phyloP scores from a whole-genome alignment of 2,113 vertebrate species.

The Clarias magur region DNA sequence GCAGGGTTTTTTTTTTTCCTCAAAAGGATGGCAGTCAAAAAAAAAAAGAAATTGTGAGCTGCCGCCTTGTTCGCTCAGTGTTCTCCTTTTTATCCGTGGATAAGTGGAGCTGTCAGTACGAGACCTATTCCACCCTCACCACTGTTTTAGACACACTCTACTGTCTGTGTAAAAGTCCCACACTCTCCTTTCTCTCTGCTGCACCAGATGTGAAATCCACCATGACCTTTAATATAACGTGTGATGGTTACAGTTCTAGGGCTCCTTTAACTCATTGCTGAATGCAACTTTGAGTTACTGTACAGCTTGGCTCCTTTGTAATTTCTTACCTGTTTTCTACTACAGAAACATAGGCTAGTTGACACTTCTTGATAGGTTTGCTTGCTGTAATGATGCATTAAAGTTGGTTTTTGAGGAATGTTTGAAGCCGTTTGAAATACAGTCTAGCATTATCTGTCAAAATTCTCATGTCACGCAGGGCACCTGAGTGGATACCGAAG shows the following conservation, averaged over 20 bases:
- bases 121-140: constrained; percentile 19
- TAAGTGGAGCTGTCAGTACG: constrained; percentile 34
- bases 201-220: constrained; percentile 14
- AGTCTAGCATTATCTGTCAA: neutral
- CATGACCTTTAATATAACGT: constrained; percentile 15
- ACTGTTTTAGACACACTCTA: constrained; percentile 21
- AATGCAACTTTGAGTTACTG: constrained; percentile 3
- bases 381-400: neutral
- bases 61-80: constrained; percentile 28
- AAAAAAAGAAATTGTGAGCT: neutral
- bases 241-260: neutral
- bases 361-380: constrained; percentile 10
- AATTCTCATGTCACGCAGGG: neutral
- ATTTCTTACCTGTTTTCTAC: neutral
- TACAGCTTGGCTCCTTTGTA: neutral
- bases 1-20: neutral
- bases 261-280: neutral
- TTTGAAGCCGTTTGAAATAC: neutral
- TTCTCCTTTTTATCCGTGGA: constrained; percentile 40
- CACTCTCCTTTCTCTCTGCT: neutral
- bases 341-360: neutral
- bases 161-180: constrained; percentile 7
- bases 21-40: neutral
- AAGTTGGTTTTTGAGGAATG: neutral
- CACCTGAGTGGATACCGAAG: constrained; percentile 7